These are phyloP conservation scores for Halocynthia aurantium DNA, from an alignment of 23 tunicate species.

Conservation along the genomic window DNA sequence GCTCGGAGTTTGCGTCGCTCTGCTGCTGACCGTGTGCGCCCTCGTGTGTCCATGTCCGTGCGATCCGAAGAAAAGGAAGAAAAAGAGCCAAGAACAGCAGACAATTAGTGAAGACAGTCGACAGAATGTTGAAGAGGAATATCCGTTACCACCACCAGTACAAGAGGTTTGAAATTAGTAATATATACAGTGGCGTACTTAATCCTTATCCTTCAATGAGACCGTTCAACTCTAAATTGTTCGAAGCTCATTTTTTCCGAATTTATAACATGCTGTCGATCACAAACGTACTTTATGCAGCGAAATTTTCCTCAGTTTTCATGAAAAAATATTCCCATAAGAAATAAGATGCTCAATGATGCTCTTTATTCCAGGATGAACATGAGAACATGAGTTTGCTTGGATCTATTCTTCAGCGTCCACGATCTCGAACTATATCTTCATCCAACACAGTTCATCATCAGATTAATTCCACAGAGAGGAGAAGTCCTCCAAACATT, in stretches of 20 bases:
- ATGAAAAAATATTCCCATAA: no score
- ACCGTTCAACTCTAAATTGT: background rate
- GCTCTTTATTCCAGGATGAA: conserved; percentile 27
- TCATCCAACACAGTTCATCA: conserved; percentile 9
- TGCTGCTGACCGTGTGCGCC: conserved; percentile 13
- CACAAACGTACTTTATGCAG: no score
- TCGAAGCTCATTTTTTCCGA: no score
- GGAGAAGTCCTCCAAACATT: no score
- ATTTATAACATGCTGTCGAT: no score
- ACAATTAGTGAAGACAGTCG: conserved; percentile 9
- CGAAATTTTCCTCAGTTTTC: no score
- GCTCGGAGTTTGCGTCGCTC: conserved; percentile 10
- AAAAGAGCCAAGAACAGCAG: background rate
- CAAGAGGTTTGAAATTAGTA: conserved; percentile 7
- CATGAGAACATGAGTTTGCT: conserved; percentile 22
- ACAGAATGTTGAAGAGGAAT: conserved; percentile 5
- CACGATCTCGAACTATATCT: background rate
- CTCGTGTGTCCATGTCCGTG: conserved; percentile 1
- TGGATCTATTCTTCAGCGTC: conserved; percentile 18
- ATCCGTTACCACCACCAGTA: conserved; percentile 1
- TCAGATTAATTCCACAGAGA: conserved; percentile 3
- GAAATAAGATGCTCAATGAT: no score
- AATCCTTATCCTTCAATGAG: no score
- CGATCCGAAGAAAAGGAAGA: background rate
- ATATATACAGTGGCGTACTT: background rate